phyloP scores from a whole-genome alignment of 2,797 vertebrate species.

The Sebastes itinus region DNA sequence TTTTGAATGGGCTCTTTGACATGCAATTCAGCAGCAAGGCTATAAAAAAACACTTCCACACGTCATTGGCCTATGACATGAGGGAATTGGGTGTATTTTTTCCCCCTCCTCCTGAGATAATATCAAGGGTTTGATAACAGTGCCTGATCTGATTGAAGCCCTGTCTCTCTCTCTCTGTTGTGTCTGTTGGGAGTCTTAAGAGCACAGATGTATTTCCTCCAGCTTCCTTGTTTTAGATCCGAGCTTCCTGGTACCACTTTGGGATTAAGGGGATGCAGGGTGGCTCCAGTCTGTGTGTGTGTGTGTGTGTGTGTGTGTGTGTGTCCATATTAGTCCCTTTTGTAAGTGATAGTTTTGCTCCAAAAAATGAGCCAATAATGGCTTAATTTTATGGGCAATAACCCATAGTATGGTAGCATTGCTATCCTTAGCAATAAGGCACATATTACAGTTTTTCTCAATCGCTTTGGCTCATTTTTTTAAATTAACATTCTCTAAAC shows the following conservation, averaged over 20 bases:
- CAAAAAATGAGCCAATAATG: not conserved
- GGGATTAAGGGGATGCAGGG: slow-evolving; percentile 2
- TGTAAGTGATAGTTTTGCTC: not conserved
- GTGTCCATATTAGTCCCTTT: not conserved
- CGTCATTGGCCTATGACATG: slow-evolving; percentile 8
- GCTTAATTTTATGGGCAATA: not conserved
- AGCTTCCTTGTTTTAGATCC: slow-evolving; percentile 72
- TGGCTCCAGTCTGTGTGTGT: not conserved
- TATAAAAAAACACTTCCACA: slow-evolving; percentile 11
- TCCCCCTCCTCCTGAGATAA: slow-evolving; percentile 47
- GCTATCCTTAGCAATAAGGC: not conserved
- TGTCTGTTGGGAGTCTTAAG: slow-evolving; percentile 54
- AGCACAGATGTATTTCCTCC: slow-evolving; percentile 59
- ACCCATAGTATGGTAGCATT: not conserved
- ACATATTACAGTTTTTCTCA: too few relatives aligned
- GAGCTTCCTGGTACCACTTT: slow-evolving; percentile 63
- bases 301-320: too few relatives aligned
- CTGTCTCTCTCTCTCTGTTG: slow-evolving; percentile 43
- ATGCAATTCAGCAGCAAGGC: not conserved
- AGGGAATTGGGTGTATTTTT: slow-evolving; percentile 11
- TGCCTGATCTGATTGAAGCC: slow-evolving; percentile 56
- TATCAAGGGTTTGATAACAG: slow-evolving; percentile 54
- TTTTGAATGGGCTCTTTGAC: slow-evolving; percentile 6
- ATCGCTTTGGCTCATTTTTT: too few relatives aligned
- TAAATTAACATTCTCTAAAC: too few relatives aligned